Base-by-base conservation (phyloP, 1,140 invertebrate genomes). In the Goniozus legneri region DNA sequence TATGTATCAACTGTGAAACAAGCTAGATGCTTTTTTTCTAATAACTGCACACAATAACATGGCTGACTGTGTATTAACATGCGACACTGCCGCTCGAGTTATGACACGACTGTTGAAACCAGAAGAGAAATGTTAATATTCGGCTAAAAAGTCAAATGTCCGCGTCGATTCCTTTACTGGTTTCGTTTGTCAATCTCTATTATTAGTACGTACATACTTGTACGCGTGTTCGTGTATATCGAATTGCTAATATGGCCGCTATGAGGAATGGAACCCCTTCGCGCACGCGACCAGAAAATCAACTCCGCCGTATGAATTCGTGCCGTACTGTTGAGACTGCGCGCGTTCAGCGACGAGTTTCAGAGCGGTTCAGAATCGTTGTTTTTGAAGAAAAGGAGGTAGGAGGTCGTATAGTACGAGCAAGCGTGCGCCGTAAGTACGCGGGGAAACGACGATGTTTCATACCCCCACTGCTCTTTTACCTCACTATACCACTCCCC, bases 331-430 rank as follows among this genome's bases (percentile, higher is more conserved):
- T 65, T 64, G 56, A 62, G 35, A 47, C 43, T 30, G 16, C 43
- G 58, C 44, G 36, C 55, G 49, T 56, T 59, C 62, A 58, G 53
- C 47, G 43, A 45, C 49, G 58, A 50, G 52, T 64, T n/a, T 63
- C 52, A 56, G 58, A 60, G 50, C 58, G 60, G 62, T 66, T 27
- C 60, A 63, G 60, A 54, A 56, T 43, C 51, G 62, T 62, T 60
- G 61, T 65, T 60, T 62, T 57, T 56, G 56, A 60, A 65, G 55
- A 48, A 54, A 10, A 4, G 24, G 24, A n/a, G n/a, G n/a, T n/a
- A n/a, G n/a, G n/a, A n/a, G n/a, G n/a, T n/a, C 52, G 43, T 48
- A 50, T 44, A 44, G 34, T 36, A 43, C 38, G 56, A 40, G 54
- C 49, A 56, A 55, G 56, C 56, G 46, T 44, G 45, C 56, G 44